A percentile compares a stretch with the other conserved stretches of the same genome.
Evolutionary conservation across 2,888 invertebrate species (phyloP).

Genomic region (Callimorpha dominula): DNA sequence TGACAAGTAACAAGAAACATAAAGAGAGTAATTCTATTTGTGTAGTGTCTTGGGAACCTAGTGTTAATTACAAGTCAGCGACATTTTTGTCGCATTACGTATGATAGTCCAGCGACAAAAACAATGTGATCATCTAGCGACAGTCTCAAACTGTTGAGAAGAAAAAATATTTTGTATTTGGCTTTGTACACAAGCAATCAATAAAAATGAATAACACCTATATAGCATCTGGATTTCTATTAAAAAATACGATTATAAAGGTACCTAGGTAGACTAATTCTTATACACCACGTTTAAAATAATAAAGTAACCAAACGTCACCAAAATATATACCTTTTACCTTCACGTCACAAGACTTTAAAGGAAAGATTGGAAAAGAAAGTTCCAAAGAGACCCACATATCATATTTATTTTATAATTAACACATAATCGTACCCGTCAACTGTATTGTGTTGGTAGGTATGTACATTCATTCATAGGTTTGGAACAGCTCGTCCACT

Average conservation of each 20-base stretch:
- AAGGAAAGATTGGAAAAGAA: conserved; percentile 10
- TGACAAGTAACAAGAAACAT: conserved; percentile 59
- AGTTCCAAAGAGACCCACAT: conserved; percentile 5
- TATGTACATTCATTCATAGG: conserved; percentile 9
- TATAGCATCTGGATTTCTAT: no score
- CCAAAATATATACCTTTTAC: neutral
- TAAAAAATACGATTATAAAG: neutral
- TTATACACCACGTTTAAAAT: neutral
- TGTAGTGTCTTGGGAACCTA: conserved; percentile 61
- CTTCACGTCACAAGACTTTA: neutral
- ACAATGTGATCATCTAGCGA: conserved; percentile 40
- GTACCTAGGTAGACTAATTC: neutral
- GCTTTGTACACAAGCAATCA: neutral
- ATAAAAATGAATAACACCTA: neutral
- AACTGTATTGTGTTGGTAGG: neutral
- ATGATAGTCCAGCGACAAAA: conserved; percentile 35
- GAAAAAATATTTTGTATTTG: conserved; percentile 4
- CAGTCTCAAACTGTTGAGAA: conserved; percentile 27
- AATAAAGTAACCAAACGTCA: neutral
- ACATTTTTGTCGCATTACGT: conserved; percentile 72
- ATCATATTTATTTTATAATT: conserved; percentile 21
- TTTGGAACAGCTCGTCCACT: neutral
- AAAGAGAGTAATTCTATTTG: conserved; percentile 66
- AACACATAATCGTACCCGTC: conserved; percentile 20
- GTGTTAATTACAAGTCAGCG: conserved; percentile 71